These are phyloP conservation scores for Remorina albescens DNA, from an alignment of 2,797 vertebrate genomes.

Conservation along the genomic window DNA sequence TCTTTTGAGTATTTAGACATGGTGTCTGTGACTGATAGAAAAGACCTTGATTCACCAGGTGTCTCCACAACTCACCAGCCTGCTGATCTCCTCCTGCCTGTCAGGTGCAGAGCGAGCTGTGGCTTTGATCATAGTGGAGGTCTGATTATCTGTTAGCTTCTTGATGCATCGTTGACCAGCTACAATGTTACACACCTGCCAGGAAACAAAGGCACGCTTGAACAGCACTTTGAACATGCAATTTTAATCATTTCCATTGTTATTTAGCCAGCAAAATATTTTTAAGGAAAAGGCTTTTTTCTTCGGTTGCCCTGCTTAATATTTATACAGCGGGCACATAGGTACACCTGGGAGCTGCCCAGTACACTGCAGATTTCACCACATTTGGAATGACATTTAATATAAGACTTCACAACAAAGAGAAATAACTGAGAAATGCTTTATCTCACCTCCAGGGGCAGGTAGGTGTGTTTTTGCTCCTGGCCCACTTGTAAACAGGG, in stretches of 20 bases:
- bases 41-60: slow-evolving; percentile 11
- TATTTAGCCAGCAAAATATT: background rate
- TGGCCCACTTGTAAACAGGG: slow-evolving; percentile 99
- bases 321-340: background rate
- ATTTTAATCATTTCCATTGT: background rate
- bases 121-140: slow-evolving; percentile 99
- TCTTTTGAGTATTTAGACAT: slow-evolving; percentile 5
- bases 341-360: background rate
- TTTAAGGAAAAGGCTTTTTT: background rate
- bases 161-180: slow-evolving; percentile 98
- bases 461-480: slow-evolving; percentile 99
- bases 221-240: background rate
- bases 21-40: background rate
- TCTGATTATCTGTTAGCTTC: slow-evolving; percentile 99
- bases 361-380: background rate
- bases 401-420: background rate
- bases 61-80: slow-evolving; percentile 88
- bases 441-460: slow-evolving; percentile 95
- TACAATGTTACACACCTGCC: slow-evolving; percentile 98
- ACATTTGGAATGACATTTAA: slow-evolving; percentile 2
- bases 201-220: slow-evolving; percentile 15
- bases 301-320: background rate
- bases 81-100: slow-evolving; percentile 97
- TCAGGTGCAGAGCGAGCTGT: slow-evolving; percentile 97
- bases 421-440: background rate